These are phyloP conservation scores for Pseudoips prasinana DNA, from an alignment of 2,888 invertebrate species.

Conservation along the genomic window DNA sequence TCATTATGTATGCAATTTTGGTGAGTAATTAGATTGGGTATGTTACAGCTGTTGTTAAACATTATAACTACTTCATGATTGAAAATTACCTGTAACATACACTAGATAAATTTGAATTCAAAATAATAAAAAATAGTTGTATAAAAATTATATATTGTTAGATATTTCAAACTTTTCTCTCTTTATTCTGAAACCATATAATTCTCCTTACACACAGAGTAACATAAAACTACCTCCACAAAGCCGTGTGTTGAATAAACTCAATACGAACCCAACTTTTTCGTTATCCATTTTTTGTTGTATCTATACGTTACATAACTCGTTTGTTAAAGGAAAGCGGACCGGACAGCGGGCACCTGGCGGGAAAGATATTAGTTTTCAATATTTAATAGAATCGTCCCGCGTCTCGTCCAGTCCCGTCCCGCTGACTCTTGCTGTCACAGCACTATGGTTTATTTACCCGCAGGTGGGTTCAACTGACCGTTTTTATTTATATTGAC, in stretches of 20 bases:
- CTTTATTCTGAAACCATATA: too few species aligned
- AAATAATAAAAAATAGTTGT: too few species aligned
- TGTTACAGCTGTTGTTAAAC: too few species aligned
- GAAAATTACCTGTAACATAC: too few species aligned
- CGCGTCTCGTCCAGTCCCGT: conserved; percentile 13
- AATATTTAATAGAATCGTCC: conserved; percentile 35
- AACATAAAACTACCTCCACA: too few species aligned
- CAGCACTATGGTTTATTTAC: conserved; percentile 19
- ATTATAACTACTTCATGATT: too few species aligned
- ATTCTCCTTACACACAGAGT: too few species aligned
- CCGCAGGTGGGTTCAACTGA: conserved; percentile 9
- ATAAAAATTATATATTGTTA: too few species aligned
- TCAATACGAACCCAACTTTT: conserved; percentile 6
- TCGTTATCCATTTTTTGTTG: conserved; percentile 18
- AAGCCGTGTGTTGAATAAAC: neutral
- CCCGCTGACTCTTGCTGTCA: conserved; percentile 31
- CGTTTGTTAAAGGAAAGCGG: conserved; percentile 20
- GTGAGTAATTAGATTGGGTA: too few species aligned
- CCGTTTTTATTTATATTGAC: conserved; percentile 13
- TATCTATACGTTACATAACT: conserved; percentile 21
- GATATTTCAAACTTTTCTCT: too few species aligned
- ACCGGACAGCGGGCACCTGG: conserved; percentile 15
- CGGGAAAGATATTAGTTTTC: conserved; percentile 34
- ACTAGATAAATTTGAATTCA: too few species aligned
- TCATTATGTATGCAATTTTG: too few species aligned